phyloP scores from a whole-genome alignment of 2,888 invertebrate species.

The Crematogaster levior region DNA sequence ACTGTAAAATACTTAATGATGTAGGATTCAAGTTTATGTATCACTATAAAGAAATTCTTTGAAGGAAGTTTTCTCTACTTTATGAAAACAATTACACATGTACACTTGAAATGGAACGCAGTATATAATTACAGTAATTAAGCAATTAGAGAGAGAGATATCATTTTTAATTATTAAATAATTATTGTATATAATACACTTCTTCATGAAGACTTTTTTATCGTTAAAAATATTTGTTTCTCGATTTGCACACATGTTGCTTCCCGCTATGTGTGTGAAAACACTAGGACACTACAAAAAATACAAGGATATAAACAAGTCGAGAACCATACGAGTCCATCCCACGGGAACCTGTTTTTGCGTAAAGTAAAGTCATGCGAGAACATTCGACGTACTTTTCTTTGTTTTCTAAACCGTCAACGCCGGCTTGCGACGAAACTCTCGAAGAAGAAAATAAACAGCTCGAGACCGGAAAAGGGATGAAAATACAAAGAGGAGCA shows the following conservation, averaged over 20 bases:
- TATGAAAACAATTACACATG: no score
- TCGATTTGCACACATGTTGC: constrained; percentile 3
- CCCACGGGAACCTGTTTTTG: background rate
- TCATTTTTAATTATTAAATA: background rate
- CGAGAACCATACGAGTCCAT: background rate
- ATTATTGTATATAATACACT: background rate
- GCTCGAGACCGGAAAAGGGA: background rate
- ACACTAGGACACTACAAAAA: no score
- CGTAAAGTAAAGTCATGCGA: constrained; percentile 1
- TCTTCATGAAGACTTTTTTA: no score
- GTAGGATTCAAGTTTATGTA: no score
- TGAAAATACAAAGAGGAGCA: constrained; percentile 2
- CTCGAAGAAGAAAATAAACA: constrained; percentile 33
- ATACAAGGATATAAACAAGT: background rate
- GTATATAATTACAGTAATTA: background rate
- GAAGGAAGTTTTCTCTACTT: no score
- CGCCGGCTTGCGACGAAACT: background rate
- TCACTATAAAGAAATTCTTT: no score
- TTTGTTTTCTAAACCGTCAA: constrained; percentile 22
- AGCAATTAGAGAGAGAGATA: no score
- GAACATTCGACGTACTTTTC: constrained; percentile 18
- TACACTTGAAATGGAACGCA: background rate
- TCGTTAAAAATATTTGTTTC: background rate
- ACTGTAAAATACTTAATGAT: no score
- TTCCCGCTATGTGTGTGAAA: no score